Percentiles rank a stretch among this genome's conserved stretches.
These are phyloP conservation scores for Cryptoleucopteryx plumbea DNA, from an alignment of 2,113 vertebrate species.

Conservation along the genomic window DNA sequence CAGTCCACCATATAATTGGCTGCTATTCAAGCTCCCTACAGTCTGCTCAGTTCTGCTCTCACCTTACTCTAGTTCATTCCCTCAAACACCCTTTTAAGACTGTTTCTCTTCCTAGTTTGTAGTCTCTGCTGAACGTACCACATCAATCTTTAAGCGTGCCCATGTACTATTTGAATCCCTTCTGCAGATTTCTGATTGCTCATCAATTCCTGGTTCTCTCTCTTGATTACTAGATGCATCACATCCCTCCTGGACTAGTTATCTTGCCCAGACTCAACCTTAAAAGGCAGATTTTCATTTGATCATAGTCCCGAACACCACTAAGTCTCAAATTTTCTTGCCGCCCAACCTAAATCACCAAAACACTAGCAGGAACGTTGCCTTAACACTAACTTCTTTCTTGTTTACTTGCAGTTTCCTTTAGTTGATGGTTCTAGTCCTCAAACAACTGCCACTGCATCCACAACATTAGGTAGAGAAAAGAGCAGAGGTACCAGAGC, in stretches of 20 bases:
- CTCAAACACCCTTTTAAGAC: background rate
- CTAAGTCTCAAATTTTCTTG: background rate
- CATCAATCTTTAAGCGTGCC: background rate
- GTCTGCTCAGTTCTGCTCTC: background rate
- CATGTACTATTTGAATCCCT: background rate
- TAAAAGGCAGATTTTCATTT: background rate
- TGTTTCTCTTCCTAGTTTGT: background rate
- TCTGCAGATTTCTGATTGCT: background rate
- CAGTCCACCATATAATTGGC: background rate
- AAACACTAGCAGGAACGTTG: background rate
- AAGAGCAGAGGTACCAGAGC: background rate
- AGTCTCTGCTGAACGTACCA: background rate
- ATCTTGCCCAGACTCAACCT: background rate
- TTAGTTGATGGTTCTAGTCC: background rate
- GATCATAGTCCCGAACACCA: background rate
- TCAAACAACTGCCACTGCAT: background rate
- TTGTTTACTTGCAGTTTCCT: background rate
- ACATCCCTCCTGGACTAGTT: background rate
- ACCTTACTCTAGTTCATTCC: background rate
- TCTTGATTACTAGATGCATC: background rate
- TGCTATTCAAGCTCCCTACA: background rate
- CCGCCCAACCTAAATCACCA: background rate
- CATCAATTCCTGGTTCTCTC: background rate
- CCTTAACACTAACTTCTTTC: background rate
- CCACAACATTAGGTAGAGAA: background rate